Conservation (phyloP, 2,888 invertebrate genomes). For the Orthosia cruda region DNA sequence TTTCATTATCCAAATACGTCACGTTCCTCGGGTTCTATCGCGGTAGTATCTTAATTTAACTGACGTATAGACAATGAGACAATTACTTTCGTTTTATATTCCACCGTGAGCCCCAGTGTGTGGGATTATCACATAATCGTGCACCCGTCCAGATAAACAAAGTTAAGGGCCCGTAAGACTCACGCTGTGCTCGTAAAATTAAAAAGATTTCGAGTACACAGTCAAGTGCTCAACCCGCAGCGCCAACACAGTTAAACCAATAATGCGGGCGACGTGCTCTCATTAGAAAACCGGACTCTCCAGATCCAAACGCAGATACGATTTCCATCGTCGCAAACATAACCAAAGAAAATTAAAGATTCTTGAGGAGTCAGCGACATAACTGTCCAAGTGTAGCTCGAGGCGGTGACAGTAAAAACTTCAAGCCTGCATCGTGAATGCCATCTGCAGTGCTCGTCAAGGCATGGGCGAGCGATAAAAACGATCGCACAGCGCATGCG, state of each 20-base stretch:
- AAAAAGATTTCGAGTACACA: constrained; percentile 57
- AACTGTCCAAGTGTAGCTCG: constrained; percentile 79
- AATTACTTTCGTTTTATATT: constrained; percentile 69
- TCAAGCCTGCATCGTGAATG: constrained; percentile 81
- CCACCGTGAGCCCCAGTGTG: constrained; percentile 68
- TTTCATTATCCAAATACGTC: constrained; percentile 77
- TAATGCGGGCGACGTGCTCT: constrained; percentile 64
- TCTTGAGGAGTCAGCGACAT: constrained; percentile 79
- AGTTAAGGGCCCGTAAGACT: constrained; percentile 40
- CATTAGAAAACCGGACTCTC: constrained; percentile 69
- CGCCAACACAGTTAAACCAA: constrained; percentile 56
- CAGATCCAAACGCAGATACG: constrained; percentile 61
- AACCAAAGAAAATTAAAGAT: constrained; percentile 78
- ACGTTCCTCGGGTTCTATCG: constrained; percentile 70
- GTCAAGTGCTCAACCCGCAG: constrained; percentile 39
- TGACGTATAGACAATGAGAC: constrained; percentile 74
- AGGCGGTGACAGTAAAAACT: constrained; percentile 81
- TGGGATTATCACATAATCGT: constrained; percentile 70
- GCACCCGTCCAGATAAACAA: constrained; percentile 48
- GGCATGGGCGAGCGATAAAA: constrained; percentile 82
- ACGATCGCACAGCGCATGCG: constrained; percentile 82
- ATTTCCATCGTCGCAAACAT: constrained; percentile 72
- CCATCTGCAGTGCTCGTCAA: constrained; percentile 83
- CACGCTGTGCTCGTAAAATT: constrained; percentile 57
- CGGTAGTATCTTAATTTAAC: constrained; percentile 70